These are phyloP conservation scores for Elachura formosa DNA, from an alignment of 2,113 vertebrate species.

Conservation along the genomic window DNA sequence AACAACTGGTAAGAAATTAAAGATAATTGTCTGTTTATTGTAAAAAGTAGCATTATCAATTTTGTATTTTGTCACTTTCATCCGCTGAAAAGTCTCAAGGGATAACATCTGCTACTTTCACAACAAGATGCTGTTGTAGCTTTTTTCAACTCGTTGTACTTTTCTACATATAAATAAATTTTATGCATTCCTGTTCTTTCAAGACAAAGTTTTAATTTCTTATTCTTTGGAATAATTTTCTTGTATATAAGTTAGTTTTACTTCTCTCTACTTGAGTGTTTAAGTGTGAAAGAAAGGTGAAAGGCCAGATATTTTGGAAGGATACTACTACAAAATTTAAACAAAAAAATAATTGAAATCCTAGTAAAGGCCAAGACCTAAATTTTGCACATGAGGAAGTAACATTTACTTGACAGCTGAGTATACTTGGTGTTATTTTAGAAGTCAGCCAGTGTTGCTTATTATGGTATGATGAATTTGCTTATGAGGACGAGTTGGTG, in stretches of 20 bases:
- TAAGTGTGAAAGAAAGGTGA: background rate
- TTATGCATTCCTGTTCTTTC: background rate
- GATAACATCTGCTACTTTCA: background rate
- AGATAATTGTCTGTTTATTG: background rate
- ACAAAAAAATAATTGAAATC: background rate
- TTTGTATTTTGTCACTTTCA: background rate
- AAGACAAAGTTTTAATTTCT: background rate
- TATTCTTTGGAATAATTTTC: background rate
- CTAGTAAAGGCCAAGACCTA: background rate
- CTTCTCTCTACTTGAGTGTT: background rate
- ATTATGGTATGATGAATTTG: background rate
- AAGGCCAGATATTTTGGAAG: background rate
- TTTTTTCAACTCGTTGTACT: background rate
- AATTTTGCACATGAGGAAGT: background rate
- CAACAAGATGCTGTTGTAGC: background rate
- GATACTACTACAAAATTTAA: background rate
- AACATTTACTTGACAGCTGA: background rate
- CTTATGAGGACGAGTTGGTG: background rate
- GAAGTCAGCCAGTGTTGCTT: background rate
- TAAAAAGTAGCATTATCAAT: background rate
- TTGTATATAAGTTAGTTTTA: background rate
- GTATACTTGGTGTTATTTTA: background rate
- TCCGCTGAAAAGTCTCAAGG: background rate
- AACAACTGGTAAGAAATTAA: conserved; percentile 85
- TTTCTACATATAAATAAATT: background rate